Evolutionary conservation across 1,140 invertebrate genomes (phyloP).

Genomic region (Asobara japonica): DNA sequence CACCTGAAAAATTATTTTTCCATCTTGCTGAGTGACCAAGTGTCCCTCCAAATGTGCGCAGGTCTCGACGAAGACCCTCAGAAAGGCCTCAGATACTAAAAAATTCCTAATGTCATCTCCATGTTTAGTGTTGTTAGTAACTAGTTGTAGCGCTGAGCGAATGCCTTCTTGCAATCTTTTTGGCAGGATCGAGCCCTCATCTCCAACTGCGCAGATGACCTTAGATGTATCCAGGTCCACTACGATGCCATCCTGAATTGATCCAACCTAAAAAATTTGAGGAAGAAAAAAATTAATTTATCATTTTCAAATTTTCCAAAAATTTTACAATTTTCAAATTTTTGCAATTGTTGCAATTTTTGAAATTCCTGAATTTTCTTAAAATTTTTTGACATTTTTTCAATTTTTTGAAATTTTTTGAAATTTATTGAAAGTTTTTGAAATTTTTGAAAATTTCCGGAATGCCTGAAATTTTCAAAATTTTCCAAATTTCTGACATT

Average conservation of each 20-base stretch:
- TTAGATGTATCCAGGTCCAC: constrained; percentile 72
- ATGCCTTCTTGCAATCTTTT: constrained; percentile 70
- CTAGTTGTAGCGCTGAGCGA: constrained; percentile 72
- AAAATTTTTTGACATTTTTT: too few species aligned
- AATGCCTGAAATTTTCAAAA: too few species aligned
- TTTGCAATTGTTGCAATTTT: too few species aligned
- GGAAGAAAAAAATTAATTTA: constrained; percentile 19
- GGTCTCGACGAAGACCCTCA: constrained; percentile 74
- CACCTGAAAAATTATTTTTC: constrained; percentile 69
- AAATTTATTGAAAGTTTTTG: too few species aligned
- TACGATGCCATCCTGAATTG: constrained; percentile 68
- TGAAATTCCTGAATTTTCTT: too few species aligned
- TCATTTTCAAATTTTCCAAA: background rate
- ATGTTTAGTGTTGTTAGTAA: constrained; percentile 61
- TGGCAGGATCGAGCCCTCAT: constrained; percentile 75
- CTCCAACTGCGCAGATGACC: constrained; percentile 69
- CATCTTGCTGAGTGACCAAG: constrained; percentile 65
- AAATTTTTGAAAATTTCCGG: too few species aligned
- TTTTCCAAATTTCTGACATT: too few species aligned
- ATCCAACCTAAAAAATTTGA: constrained; percentile 53
- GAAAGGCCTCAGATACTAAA: constrained; percentile 74
- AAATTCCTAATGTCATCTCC: constrained; percentile 68
- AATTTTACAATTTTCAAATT: too few species aligned
- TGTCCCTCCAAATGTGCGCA: constrained; percentile 71
- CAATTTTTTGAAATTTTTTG: too few species aligned